These are phyloP conservation scores for Agrochola litura DNA, from an alignment of 2,888 invertebrate genomes.

Conservation along the genomic window DNA sequence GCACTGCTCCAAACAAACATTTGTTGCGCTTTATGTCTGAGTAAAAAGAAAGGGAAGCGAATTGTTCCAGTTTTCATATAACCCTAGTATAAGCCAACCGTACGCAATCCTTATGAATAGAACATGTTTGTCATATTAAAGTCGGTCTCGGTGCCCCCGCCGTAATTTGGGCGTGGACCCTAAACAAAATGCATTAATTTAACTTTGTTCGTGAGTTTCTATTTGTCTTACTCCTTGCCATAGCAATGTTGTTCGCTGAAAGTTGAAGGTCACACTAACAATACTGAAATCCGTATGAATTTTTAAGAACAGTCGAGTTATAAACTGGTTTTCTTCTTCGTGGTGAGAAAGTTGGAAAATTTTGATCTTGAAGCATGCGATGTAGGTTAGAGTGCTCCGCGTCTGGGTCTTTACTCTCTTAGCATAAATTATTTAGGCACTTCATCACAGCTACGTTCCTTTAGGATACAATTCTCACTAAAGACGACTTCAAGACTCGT, in stretches of 20 bases:
- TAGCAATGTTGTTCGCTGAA: conserved; percentile 33
- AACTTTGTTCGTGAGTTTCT: conserved; percentile 59
- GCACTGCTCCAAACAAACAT: conserved; percentile 29
- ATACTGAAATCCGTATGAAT: conserved; percentile 33
- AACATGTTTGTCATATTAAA: conserved; percentile 59
- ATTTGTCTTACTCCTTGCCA: conserved; percentile 58
- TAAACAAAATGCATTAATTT: conserved; percentile 63
- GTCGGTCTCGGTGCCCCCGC: conserved; percentile 41
- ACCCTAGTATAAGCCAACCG: conserved; percentile 16
- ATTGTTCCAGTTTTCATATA: conserved; percentile 15
- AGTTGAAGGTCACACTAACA: conserved; percentile 29
- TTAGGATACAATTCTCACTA: conserved; percentile 26
- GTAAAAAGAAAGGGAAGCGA: conserved; percentile 21
- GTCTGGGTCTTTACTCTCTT: conserved; percentile 29
- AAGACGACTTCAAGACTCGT: conserved; percentile 15
- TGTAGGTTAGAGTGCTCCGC: conserved; percentile 30
- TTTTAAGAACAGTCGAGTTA: conserved; percentile 1
- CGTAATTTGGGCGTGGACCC: conserved; percentile 52
- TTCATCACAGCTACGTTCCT: conserved; percentile 20
- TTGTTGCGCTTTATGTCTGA: conserved; percentile 24
- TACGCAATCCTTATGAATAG: conserved; percentile 55
- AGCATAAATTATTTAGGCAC: conserved; percentile 43
- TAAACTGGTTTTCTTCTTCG: conserved; percentile 3
- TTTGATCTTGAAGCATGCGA: conserved; percentile 23
- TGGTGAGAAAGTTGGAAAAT: conserved; percentile 15